Evolutionary conservation across 2,113 vertebrate species (phyloP), one percentile per base, ranked within the genome.

Genomic region (Rhineura floridana): DNA sequence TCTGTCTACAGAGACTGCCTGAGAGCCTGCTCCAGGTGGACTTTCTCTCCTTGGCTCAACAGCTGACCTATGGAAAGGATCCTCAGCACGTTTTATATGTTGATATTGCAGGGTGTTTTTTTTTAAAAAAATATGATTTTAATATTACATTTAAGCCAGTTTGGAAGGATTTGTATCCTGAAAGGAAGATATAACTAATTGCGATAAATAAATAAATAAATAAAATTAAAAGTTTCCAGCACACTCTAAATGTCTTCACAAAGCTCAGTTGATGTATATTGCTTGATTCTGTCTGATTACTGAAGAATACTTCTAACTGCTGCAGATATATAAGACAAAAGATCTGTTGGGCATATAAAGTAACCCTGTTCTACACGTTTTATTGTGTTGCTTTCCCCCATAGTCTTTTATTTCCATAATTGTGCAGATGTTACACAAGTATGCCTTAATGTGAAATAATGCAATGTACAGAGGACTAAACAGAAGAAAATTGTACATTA

Each of bases 401-500:
- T 73, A 72, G 62, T 36, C 46, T 91, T 59, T 30, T 42, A 87
- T 93, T 91, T 93, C 87, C 63, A 85, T 95, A 95, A 94, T 92
- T 94, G 87, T 84, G 84, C 17, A 95, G 94, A 83, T 92, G 91
- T 93, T 95, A 90, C 85, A 89, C 93, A 81, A 81, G 48, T 77
- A 42, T 73, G 94, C 77, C 84, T 93, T 84, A 87, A 86, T 86
- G 82, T 86, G 84, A 88, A 83, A 75, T 88, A 88, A 88, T 88
- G 80, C 44, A 65, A 93, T 28, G 50, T 36, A 95, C 88, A 78
- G 72, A 12, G 77, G 82, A 88, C 89, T 95, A 94, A 90, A 94
- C 76, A 89, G 67, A 83, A 91, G 86, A 92, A 93, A 94, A 90
- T 91, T 69, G 92, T 87, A 91, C 87, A 93, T 88, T 92, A 95